These are phyloP conservation scores for Bettongia penicillata DNA, from an alignment of 2,113 vertebrate species.

Conservation along the genomic window DNA sequence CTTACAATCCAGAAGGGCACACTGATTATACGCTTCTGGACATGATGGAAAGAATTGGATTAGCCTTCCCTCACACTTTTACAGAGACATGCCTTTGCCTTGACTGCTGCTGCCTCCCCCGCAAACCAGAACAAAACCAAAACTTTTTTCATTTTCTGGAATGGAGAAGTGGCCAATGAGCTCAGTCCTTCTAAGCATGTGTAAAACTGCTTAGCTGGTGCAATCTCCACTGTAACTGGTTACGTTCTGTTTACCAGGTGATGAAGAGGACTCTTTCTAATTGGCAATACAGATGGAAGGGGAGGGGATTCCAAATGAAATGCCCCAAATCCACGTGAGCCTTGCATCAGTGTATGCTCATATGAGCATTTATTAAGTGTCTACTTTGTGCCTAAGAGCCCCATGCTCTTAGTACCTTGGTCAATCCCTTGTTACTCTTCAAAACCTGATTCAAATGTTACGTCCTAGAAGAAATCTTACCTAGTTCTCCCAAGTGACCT, in stretches of 20 bases:
- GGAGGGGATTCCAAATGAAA: no score
- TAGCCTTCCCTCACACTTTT: not conserved
- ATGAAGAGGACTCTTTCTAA: not conserved
- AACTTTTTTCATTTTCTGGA: not conserved
- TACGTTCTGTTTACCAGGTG: not conserved
- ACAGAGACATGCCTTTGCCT: not conserved
- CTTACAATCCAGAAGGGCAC: not conserved
- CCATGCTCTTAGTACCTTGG: not conserved
- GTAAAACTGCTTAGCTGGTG: not conserved
- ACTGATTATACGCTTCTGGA: not conserved
- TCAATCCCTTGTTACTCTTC: not conserved
- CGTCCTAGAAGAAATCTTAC: not conserved
- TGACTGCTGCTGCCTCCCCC: not conserved
- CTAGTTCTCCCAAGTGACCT: not conserved
- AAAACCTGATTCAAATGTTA: not conserved
- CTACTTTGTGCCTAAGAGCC: not conserved
- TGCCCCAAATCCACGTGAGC: not conserved
- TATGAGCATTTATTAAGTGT: not conserved
- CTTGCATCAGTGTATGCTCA: not conserved
- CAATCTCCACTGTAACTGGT: not conserved
- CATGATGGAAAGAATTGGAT: not conserved
- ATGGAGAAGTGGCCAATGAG: not conserved
- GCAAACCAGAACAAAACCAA: not conserved
- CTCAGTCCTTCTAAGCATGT: not conserved
- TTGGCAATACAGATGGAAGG: not conserved